Percentiles rank a stretch among this genome's conserved stretches.
These are phyloP conservation scores for Diarsia mendica DNA, from an alignment of 2,888 invertebrate genomes.

Conservation along the genomic window DNA sequence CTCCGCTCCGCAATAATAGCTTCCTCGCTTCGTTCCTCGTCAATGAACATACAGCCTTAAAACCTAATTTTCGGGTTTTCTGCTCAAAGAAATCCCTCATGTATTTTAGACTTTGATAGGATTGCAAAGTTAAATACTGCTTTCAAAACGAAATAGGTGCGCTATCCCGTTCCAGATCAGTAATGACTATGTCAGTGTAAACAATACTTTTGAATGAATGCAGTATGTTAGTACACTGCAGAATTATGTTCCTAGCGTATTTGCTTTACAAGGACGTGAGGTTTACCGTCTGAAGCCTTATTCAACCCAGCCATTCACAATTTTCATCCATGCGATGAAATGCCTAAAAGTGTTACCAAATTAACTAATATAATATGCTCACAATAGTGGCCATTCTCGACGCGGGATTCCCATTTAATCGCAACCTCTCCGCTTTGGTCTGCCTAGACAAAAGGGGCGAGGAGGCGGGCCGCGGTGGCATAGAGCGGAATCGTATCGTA, in stretches of 20 bases:
- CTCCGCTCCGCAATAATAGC: not conserved
- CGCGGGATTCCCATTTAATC: constrained; percentile 6
- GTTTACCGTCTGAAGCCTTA: not conserved
- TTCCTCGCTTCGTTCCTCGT: not conserved
- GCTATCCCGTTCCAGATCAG: not conserved
- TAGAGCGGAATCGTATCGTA: constrained; percentile 11
- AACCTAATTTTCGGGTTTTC: not conserved
- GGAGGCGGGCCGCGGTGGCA: not conserved
- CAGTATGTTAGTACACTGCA: not conserved
- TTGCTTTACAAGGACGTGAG: not conserved
- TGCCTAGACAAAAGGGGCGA: constrained; percentile 5
- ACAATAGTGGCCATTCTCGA: not conserved
- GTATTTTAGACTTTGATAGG: not conserved
- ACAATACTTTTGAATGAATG: constrained; percentile 4
- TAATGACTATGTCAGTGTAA: not conserved
- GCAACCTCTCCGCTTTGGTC: not conserved
- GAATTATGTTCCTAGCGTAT: not conserved
- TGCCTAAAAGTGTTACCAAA: not conserved
- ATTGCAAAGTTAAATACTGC: not conserved
- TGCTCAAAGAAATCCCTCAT: not conserved
- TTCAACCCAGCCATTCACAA: constrained; percentile 4
- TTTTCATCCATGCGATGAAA: not conserved
- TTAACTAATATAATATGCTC: not conserved
- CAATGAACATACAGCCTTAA: not conserved
- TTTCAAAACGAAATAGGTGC: constrained; percentile 9